Evolutionary conservation across 2,888 invertebrate species (phyloP), one percentile per base, ranked within the genome.

Genomic region (Gasteruption jaculator): DNA sequence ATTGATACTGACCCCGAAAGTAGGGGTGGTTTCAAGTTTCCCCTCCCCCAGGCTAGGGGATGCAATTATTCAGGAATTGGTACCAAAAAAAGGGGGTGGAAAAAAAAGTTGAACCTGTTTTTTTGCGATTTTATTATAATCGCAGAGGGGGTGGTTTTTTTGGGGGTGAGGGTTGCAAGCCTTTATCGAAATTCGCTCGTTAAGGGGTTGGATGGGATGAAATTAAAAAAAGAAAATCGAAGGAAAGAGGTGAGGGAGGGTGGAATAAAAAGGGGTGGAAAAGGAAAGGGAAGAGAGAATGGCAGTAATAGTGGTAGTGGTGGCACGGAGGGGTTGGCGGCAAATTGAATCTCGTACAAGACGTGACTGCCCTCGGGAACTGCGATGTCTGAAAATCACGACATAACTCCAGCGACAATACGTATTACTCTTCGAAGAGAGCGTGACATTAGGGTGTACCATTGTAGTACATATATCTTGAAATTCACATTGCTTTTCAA

Each of bases 341-440:
- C 61, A 65, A 65, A 65, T 65, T 62, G 65, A 65, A 65, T 65
- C 64, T 63, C 61, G 62, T 54, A 56, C 53, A 58, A 63, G 63
- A 65, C 64, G 64, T 65, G 65, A 65, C 63, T 56, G 60, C 64
- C 65, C 60, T 53, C 52, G 62, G 64, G 64, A 61, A 56, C 57
- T 54, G 50, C 53, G 60, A 53, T 56, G 57, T 52, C 59, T 58
- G 60, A 58, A 64, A 64, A 64, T 65, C 65, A 64, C 62, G 60
- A 62, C 61, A 59, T 60, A 61, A 60, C 58, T 60, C 40, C 49
- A 54, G 48, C 53, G 55, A 57, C 60, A 61, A 61, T 63, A 62
- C 61, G 56, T 63, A 60, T 62, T 62, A 57, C 56, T 49, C 55
- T 50, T 54, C 34, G 27, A 34, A 31, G 22, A 29, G 25, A 20